Base-by-base conservation (phyloP, 2,113 vertebrate species). In the Bucco capensis region DNA sequence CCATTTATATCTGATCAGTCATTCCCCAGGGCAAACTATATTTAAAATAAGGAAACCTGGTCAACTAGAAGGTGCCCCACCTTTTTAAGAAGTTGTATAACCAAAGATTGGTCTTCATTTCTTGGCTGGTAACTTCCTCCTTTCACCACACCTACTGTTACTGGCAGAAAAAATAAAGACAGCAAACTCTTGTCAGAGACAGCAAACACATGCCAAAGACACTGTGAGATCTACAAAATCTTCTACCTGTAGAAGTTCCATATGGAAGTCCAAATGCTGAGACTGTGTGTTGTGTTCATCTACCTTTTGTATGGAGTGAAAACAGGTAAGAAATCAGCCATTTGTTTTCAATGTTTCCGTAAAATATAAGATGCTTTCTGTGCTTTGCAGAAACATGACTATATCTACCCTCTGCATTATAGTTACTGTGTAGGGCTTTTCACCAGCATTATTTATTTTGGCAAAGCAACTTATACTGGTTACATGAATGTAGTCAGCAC, bases 71-170 rank as follows among this genome's bases (percentile, higher is more conserved):
- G 69, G 46, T 72, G 94, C 94, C 72, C 57, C 90, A 94, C 91
- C 94, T 96, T 90, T 85, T 83, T 89, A 65, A 86, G 96, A 91
- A 94, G 66, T 82, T 92, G 62, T 85, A 58, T 81, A 84, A 90
- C 70, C 83, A 22, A 80, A 83, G 86, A 65, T 62, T 33, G 6
- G 56, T 84, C 89, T 87, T 69, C 54, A 61, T 86, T 86, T 64
- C 42, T 88, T 71, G 66, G 56, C 89, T 75, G 17, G 81, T 71
- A 93, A 92, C 95, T 97, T 97, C 97, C 97, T 97, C 83, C 58
- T 93, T 89, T 94, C 92, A 95, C 95, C 93, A 90, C 93, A 93
- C 96, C 91, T 96, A 70, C 60, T 31, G 51, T 17, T 78, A 60
- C 46, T 28, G 9, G 62, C 65, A 49, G 78, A 9, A 74, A 78